These are phyloP conservation scores for Pangasius sanitwongsei DNA, from an alignment of 2,797 vertebrate genomes.

Conservation along the genomic window DNA sequence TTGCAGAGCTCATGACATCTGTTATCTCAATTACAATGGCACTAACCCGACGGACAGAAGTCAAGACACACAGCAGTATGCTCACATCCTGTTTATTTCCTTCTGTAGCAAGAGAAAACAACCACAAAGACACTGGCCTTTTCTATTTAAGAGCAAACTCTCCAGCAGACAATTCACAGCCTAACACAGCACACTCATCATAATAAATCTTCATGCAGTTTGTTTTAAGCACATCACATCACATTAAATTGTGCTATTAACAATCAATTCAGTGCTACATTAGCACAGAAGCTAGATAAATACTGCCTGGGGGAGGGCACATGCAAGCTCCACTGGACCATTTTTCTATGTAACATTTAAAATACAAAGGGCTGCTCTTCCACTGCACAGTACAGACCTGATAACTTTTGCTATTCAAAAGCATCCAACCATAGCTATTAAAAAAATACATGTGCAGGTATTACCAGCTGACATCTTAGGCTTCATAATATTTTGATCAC, in stretches of 20 bases:
- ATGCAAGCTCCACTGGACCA: not conserved
- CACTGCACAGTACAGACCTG: not conserved
- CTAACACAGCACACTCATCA: not conserved
- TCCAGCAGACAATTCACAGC: not conserved
- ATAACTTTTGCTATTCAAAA: not conserved
- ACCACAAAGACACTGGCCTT: not conserved
- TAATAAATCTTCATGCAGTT: not conserved
- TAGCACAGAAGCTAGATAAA: not conserved
- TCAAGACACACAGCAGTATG: not conserved
- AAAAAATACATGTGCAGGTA: not conserved
- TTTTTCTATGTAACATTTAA: conserved; percentile 22
- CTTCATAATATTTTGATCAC: not conserved
- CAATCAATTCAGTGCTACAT: not conserved
- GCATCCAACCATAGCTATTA: not conserved
- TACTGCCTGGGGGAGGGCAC: conserved; percentile 33
- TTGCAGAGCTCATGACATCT: not conserved
- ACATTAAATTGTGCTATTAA: not conserved
- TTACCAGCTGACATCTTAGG: not conserved
- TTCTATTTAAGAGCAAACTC: not conserved
- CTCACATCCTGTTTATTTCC: conserved; percentile 6
- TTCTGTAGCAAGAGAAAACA: not conserved
- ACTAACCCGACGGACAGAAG: not conserved
- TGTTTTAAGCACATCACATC: not conserved
- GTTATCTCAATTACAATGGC: not conserved
- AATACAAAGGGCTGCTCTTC: conserved; percentile 23